Percentiles rank a stretch among this genome's conserved stretches.
These are phyloP conservation scores for Lithodes maja DNA, from an alignment of 2,888 invertebrate genomes.

Conservation along the genomic window DNA sequence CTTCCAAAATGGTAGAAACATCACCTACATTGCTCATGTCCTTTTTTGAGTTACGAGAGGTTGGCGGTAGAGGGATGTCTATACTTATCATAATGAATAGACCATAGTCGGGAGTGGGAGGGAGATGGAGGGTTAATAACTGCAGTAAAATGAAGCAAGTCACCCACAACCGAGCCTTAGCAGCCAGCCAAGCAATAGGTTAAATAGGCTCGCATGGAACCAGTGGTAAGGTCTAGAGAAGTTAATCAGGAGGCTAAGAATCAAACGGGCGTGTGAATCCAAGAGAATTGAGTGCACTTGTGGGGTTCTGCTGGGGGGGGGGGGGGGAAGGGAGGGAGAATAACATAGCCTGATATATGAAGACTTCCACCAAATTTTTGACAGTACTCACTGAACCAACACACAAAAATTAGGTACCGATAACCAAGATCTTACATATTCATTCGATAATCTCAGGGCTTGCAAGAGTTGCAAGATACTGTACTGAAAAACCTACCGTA, in stretches of 20 bases:
- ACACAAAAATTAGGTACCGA: too few species aligned
- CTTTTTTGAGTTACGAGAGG: too few species aligned
- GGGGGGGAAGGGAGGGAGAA: not conserved
- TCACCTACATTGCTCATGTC: too few species aligned
- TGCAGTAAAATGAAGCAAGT: not conserved
- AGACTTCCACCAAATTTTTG: not conserved
- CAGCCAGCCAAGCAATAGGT: constrained; percentile 23
- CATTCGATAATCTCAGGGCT: too few species aligned
- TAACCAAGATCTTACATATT: too few species aligned
- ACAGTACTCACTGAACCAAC: too few species aligned
- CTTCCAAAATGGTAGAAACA: too few species aligned
- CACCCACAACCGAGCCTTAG: not conserved
- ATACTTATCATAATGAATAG: too few species aligned
- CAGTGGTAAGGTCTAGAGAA: constrained; percentile 1
- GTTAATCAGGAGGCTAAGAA: not conserved
- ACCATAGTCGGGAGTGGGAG: too few species aligned
- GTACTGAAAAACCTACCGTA: too few species aligned
- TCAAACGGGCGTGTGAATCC: not conserved
- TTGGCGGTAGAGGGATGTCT: too few species aligned
- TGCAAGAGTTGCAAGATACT: too few species aligned
- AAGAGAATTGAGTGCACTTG: not conserved
- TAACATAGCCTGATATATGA: not conserved
- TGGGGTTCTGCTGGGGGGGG: not conserved
- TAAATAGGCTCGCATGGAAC: constrained; percentile 17
- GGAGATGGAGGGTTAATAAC: not conserved